Evolutionary conservation across 2,113 vertebrate genomes (phyloP).

Genomic region (Callopanchax toddi): DNA sequence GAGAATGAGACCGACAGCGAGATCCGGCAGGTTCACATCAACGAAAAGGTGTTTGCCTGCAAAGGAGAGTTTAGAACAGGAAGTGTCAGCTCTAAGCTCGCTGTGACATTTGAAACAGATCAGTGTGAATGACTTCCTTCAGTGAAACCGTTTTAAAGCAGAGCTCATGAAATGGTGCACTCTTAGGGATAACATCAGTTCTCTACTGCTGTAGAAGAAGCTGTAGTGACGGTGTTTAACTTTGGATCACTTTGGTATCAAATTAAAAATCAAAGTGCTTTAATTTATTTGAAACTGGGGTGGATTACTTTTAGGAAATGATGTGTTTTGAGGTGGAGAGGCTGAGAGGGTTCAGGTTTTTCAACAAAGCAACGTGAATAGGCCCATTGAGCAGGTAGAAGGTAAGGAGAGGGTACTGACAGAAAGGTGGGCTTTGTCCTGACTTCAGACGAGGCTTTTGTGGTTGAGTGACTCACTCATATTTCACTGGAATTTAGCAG

Average conservation of each 20-base stretch:
- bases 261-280: not conserved
- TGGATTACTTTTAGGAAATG: not conserved
- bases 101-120: conserved; percentile 1
- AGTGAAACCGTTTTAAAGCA: conserved; percentile 2
- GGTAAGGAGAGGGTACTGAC: conserved; percentile 32
- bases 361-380: conserved; percentile 63
- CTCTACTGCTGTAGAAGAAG: too few relatives aligned
- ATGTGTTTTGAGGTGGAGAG: conserved; percentile 33
- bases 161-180: not conserved
- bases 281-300: conserved; percentile 11
- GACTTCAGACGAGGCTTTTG: conserved; percentile 18
- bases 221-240: too few relatives aligned
- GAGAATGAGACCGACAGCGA: conserved; percentile 89
- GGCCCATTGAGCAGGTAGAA: conserved; percentile 65
- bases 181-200: not conserved
- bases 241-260: not conserved
- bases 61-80: not conserved
- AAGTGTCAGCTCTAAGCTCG: not conserved
- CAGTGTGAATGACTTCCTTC: not conserved
- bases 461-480: conserved; percentile 40
- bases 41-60: conserved; percentile 89
- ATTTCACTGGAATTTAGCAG: conserved; percentile 46
- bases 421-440: conserved; percentile 74
- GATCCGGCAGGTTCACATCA: conserved; percentile 78
- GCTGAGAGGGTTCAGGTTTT: conserved; percentile 18